phyloP scores from a whole-genome alignment of 2,113 vertebrate genomes.

The Heteronetta atricapilla region DNA sequence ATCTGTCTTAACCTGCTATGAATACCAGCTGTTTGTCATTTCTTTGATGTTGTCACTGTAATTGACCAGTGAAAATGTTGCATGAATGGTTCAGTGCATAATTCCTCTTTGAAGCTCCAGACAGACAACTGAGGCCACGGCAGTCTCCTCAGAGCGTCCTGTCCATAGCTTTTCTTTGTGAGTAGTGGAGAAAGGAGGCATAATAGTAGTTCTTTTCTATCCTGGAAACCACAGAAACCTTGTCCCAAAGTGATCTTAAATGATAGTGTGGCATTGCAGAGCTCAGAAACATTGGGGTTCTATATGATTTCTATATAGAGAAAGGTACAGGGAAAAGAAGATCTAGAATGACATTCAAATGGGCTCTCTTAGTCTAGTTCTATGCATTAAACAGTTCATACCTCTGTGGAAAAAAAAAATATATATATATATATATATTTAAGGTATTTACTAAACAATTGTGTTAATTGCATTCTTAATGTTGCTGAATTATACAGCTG shows the following conservation, averaged over 20 bases:
- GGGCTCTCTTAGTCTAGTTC: not conserved
- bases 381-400: not conserved
- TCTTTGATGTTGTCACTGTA: not conserved
- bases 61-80: not conserved
- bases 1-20: not conserved
- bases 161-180: not conserved
- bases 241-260: not conserved
- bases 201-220: accelerated
- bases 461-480: not conserved
- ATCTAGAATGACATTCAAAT: not conserved
- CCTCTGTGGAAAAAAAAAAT: not conserved
- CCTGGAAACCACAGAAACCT: not conserved
- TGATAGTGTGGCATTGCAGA: not conserved
- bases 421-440: not conserved
- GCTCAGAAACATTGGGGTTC: not conserved
- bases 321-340: not conserved
- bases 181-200: not conserved
- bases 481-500: not conserved
- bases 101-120: not conserved
- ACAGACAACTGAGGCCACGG: not conserved
- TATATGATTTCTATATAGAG: not conserved
- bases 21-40: not conserved
- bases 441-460: not conserved
- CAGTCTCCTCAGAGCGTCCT: not conserved
- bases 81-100: not conserved